Evolutionary conservation across 2,113 vertebrate genomes (phyloP), one percentile per base, ranked within the genome.

Genomic region (Tachuris rubrigastra): DNA sequence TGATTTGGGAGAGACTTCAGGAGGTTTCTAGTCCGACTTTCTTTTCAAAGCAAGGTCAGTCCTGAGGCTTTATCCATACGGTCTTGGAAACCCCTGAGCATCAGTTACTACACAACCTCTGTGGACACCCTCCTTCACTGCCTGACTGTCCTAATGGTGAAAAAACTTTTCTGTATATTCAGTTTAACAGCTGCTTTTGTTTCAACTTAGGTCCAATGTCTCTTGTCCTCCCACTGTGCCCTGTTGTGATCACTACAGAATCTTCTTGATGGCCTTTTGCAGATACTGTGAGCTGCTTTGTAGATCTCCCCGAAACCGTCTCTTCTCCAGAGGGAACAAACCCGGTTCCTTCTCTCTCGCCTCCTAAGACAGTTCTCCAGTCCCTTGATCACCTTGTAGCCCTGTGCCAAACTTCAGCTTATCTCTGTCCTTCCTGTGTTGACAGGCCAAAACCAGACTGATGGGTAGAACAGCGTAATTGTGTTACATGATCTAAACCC

Each of bases 321-420:
- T 53, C 52, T 49, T 33, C 6, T 63, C 19, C 24, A 49, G 28
- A 31, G 56, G 42, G 33, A 50, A 15, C 39, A 86, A 88, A 79
- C 21, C 2, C 22, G 24, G 2, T 62, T 90, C 24, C 9, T 35
- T 71, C 27, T 3, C 1, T 53, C 14, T 53, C 0, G 0, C 27
- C n/a, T 66, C 20, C 9, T 30, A 23, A 80, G 49, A 27, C 2
- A 2, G 18, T 53, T 77, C 42, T 85, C 55, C 21, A 84, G 35
- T 16, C 15, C 73, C 31, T 35, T 59, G 33, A 46, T 35, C 0
- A 1, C 77, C 53, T 71, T 83, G 15, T 67, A 66, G 11, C 52
- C 28, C n/a, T 71, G 31, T 78, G 24, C 41, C 4, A 4, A 58
- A n/a, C 28, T 49, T 85, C 19, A 18, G 50, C 27, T 92, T 62